phyloP scores from a whole-genome alignment of 2,888 invertebrate genomes.

The Byasa hedistus region DNA sequence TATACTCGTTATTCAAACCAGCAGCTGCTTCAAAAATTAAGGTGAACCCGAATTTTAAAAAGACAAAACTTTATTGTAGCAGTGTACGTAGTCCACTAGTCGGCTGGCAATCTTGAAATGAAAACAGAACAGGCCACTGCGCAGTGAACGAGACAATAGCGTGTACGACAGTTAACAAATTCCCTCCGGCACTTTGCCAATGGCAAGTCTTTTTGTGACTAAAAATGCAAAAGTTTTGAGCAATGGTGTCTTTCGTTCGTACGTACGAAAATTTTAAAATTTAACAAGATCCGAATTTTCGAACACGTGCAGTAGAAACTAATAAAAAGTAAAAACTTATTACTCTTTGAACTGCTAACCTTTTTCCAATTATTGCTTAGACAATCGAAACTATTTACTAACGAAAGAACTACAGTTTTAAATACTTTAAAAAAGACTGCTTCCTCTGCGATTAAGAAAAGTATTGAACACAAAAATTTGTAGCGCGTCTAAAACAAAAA shows the following conservation, averaged over 20 bases:
- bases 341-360: too few relatives aligned
- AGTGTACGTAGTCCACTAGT: neutral
- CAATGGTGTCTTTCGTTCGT: neutral
- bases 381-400: too few relatives aligned
- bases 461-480: too few relatives aligned
- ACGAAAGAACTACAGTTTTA: too few relatives aligned
- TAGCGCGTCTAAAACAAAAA: too few relatives aligned
- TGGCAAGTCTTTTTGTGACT: constrained; percentile 8
- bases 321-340: too few relatives aligned
- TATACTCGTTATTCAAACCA: neutral
- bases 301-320: too few relatives aligned
- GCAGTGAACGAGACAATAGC: constrained; percentile 7
- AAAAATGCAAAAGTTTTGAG: constrained; percentile 10
- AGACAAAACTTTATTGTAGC: neutral
- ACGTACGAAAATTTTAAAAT: too few relatives aligned
- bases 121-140: neutral
- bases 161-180: constrained; percentile 4
- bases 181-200: constrained; percentile 17
- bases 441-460: too few relatives aligned
- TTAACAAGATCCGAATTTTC: too few relatives aligned
- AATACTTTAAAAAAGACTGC: too few relatives aligned
- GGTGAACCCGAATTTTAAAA: neutral
- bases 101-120: constrained; percentile 5
- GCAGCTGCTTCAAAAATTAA: neutral
- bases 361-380: too few relatives aligned